phyloP scores from a whole-genome alignment of 2,113 vertebrate species.

The Raja brachyura region DNA sequence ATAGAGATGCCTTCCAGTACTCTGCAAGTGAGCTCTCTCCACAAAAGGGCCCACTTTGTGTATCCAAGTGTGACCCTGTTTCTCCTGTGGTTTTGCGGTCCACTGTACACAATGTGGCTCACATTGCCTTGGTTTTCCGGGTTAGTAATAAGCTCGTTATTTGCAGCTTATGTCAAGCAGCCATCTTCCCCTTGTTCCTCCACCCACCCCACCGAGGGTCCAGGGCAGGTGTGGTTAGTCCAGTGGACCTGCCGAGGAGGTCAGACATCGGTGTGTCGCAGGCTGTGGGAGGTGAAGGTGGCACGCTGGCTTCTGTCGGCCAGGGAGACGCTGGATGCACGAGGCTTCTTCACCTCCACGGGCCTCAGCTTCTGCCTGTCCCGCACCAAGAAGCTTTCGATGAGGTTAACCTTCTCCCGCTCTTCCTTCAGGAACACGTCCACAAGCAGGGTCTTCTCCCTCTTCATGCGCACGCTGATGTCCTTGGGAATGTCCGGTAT shows the following conservation, averaged over 20 bases:
- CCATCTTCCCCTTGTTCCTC: neutral
- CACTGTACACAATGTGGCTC: neutral
- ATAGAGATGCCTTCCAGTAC: neutral
- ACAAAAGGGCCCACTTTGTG: neutral
- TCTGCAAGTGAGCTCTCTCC: neutral
- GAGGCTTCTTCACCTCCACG: neutral
- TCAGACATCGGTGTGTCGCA: constrained; percentile 82
- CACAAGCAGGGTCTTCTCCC: constrained; percentile 78
- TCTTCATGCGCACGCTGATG: constrained; percentile 85
- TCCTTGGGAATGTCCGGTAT: constrained; percentile 89
- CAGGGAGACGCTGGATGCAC: constrained; percentile 72
- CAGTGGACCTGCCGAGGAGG: neutral
- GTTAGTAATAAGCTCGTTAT: neutral
- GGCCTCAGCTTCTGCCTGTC: constrained; percentile 41
- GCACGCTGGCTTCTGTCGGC: constrained; percentile 51
- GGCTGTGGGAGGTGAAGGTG: constrained; percentile 51
- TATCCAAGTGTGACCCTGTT: neutral
- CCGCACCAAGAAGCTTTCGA: constrained; percentile 44
- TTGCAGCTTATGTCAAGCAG: neutral
- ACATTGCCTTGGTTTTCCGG: neutral
- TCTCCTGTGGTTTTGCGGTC: neutral
- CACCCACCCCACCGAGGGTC: neutral
- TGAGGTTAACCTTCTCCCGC: constrained; percentile 62
- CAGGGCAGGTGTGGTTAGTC: constrained; percentile 35
- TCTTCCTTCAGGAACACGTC: constrained; percentile 87